Evolutionary conservation across 2,797 vertebrate genomes (phyloP), one percentile per base, ranked within the genome.

Genomic region (Leptatherina wallacei): DNA sequence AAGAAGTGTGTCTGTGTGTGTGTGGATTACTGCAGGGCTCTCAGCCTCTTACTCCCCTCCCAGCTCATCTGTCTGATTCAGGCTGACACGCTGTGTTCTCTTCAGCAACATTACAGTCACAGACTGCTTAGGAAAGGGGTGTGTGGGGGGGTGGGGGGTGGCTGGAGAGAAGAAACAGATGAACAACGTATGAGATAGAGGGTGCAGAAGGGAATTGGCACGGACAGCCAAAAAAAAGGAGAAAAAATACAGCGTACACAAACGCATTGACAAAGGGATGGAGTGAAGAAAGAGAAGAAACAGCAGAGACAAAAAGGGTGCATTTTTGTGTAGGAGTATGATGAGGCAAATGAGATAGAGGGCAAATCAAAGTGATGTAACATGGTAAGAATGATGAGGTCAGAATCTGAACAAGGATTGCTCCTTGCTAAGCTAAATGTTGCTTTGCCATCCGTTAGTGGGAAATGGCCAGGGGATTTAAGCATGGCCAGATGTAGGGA

Each of bases 41-140:
- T 88, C 89, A 86, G 87, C 90, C 90, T 93, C 87, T 90, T 91
- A 85, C 91, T 91, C 75, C 40, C 85, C 81, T 87, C 85, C 82
- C 87, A 83, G 86, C 90, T 92, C 91, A 88, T 93, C 92, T 84
- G 85, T 93, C 91, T 93, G 92, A 92, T 93, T 93, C 89, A 90
- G 78, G 71, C 85, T 92, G 93, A 93, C 92, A 90, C 90, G 85
- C 88, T 87, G 84, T 85, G 88, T 90, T 93, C 90, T 91, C 89
- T 88, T 93, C 88, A 88, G 86, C 84, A 91, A 88, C 85, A 90
- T 91, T 88, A 90, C 80, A 89, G 83, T 83, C 87, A 86, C 81
- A 89, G 75, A 84, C 85, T 86, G 74, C 85, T 82, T 74, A 57
- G 81, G 81, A 80, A 77, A 73, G 54, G 29, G 78, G 59, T 52